Evolutionary conservation across 2,888 invertebrate genomes (phyloP).

Genomic region (Chelonus formosanus): DNA sequence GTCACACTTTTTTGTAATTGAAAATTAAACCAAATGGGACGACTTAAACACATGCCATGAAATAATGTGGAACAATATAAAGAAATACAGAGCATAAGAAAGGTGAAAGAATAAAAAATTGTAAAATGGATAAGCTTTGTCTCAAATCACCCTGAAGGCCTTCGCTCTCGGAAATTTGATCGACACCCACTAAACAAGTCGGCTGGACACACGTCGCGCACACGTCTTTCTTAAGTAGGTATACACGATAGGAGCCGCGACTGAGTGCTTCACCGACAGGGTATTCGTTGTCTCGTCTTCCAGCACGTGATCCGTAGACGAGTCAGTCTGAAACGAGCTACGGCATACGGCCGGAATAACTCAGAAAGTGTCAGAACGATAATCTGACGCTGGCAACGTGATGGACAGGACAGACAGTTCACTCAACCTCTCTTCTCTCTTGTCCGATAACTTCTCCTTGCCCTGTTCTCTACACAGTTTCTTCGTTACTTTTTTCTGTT

Average conservation of each 20-base stretch:
- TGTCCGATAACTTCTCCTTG: constrained; percentile 38
- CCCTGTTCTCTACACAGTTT: constrained; percentile 36
- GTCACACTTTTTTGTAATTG: too few relatives aligned
- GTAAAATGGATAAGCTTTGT: constrained; percentile 49
- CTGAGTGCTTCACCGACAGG: constrained; percentile 13
- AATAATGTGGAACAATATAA: background rate
- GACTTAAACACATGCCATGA: too few relatives aligned
- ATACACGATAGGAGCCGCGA: constrained; percentile 22
- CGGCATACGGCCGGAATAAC: constrained; percentile 61
- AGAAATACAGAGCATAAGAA: constrained; percentile 4
- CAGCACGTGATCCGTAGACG: constrained; percentile 30
- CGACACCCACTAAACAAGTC: constrained; percentile 62
- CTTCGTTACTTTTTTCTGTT: constrained; percentile 24
- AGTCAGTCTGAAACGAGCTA: constrained; percentile 30
- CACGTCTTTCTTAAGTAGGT: constrained; percentile 31
- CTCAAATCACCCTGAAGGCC: constrained; percentile 54
- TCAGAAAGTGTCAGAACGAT: constrained; percentile 66
- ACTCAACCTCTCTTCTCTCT: constrained; percentile 43
- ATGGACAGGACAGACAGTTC: constrained; percentile 59
- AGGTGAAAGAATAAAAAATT: constrained; percentile 22
- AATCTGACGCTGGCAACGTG: constrained; percentile 65
- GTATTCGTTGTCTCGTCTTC: constrained; percentile 34
- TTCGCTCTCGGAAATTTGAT: constrained; percentile 61
- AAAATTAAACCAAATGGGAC: too few relatives aligned
- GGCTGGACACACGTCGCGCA: constrained; percentile 45